phyloP scores from a whole-genome alignment of 2,797 vertebrate genomes.

The Valencia hispanica region DNA sequence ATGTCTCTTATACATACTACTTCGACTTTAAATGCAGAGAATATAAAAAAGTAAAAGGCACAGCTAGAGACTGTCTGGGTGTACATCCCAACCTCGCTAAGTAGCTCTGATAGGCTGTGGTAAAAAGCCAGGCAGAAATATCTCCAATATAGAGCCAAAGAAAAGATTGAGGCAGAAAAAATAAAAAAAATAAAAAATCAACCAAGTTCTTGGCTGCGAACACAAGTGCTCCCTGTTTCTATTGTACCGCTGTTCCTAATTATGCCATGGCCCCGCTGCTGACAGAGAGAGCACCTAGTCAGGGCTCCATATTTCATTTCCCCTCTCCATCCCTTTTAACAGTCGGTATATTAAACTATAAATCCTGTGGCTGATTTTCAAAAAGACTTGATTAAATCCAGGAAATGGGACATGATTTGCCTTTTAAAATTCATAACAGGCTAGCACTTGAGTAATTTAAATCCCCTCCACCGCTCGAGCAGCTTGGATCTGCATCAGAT shows the following conservation, averaged over 20 bases:
- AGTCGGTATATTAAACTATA: constrained; percentile 62
- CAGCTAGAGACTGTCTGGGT: constrained; percentile 21
- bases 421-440: constrained; percentile 69
- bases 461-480: constrained; percentile 51
- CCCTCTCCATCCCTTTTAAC: constrained; percentile 40
- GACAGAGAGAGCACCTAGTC: constrained; percentile 61
- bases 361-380: constrained; percentile 64
- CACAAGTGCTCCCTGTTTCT: constrained; percentile 19
- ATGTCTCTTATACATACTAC: constrained; percentile 13
- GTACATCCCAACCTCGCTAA: constrained; percentile 26
- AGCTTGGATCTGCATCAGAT: constrained; percentile 60
- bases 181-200: constrained; percentile 9
- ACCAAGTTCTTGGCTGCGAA: constrained; percentile 39
- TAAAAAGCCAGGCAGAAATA: constrained; percentile 24
- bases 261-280: constrained; percentile 60
- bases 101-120: constrained; percentile 36
- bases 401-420: constrained; percentile 68
- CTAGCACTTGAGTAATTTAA: constrained; percentile 69
- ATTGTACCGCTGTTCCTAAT: constrained; percentile 62
- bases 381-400: constrained; percentile 75
- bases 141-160: constrained; percentile 26
- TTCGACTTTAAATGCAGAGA: constrained; percentile 36
- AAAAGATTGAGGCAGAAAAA: constrained; percentile 1
- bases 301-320: constrained; percentile 60
- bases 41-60: constrained; percentile 32